phyloP scores from a whole-genome alignment of 2,113 vertebrate genomes.

The Phyllopteryx taeniolatus region DNA sequence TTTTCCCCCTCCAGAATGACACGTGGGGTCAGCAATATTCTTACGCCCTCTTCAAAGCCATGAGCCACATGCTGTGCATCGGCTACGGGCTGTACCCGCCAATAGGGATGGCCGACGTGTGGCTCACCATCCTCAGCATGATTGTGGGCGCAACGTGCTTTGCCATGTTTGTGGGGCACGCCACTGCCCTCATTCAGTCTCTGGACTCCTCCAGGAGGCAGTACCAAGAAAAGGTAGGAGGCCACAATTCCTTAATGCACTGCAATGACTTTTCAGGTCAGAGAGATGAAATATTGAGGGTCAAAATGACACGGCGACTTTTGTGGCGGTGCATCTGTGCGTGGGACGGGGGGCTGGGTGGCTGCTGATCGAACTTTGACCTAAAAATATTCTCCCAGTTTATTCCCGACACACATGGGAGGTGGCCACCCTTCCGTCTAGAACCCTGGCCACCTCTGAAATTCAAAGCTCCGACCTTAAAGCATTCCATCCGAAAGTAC shows the following conservation, averaged over 20 bases:
- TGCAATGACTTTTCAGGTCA: background rate
- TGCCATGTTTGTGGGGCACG: conserved; percentile 98
- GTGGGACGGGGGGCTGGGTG: no score
- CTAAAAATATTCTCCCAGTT: no score
- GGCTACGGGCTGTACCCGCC: conserved; percentile 95
- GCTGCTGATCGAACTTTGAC: no score
- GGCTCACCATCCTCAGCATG: conserved; percentile 99
- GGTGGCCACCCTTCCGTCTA: no score
- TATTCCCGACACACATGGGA: no score
- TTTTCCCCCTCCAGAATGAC: conserved; percentile 80
- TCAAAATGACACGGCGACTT: background rate
- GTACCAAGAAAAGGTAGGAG: conserved; percentile 96
- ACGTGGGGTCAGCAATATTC: conserved; percentile 98
- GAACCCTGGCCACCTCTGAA: no score
- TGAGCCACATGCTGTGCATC: conserved; percentile 99
- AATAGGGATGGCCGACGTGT: conserved; percentile 92
- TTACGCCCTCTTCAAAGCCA: conserved; percentile 96
- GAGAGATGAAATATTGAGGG: background rate
- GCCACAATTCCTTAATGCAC: conserved; percentile 2
- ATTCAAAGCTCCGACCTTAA: no score
- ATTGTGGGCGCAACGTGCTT: conserved; percentile 98
- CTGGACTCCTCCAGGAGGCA: conserved; percentile 95
- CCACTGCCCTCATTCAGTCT: conserved; percentile 96
- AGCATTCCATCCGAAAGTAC: no score
- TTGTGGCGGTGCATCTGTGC: background rate